Percentiles rank a stretch among this genome's conserved stretches.
These are phyloP conservation scores for Vannuccia rotundouncinata DNA, from an alignment of 2,888 invertebrate genomes.

Conservation along the genomic window DNA sequence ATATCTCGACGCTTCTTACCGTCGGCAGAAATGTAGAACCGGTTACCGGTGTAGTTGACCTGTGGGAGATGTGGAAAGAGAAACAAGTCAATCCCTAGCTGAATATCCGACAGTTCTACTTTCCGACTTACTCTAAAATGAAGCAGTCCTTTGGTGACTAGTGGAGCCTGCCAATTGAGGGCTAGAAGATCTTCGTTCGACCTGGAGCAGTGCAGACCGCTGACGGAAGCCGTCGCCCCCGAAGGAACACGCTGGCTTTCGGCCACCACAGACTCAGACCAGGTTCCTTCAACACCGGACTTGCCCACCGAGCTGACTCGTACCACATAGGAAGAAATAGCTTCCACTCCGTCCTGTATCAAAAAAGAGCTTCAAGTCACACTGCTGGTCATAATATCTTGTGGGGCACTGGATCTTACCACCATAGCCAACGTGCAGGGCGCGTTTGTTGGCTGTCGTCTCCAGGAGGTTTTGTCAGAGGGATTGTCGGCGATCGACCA, in stretches of 20 bases:
- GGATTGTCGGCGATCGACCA: neutral
- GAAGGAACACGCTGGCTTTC: neutral
- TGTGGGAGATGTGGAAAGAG: no score
- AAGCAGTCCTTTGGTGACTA: neutral
- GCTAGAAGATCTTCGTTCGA: neutral
- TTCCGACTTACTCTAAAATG: neutral
- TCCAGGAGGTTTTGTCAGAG: neutral
- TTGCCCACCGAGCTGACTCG: neutral
- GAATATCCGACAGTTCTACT: no score
- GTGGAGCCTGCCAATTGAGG: neutral
- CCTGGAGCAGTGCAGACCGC: neutral
- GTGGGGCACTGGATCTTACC: no score
- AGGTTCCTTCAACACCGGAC: neutral
- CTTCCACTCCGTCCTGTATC: neutral
- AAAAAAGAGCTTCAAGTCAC: no score
- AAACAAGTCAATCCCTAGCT: no score
- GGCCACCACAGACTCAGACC: neutral
- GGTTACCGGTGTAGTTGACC: neutral
- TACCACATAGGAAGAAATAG: neutral
- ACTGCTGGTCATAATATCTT: no score
- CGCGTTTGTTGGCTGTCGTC: neutral
- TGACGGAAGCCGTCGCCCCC: neutral
- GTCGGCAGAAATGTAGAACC: neutral
- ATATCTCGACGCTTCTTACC: neutral
- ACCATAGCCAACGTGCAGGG: neutral